Percentiles rank a stretch among this genome's conserved stretches.
Evolutionary conservation across 2,888 invertebrate species (phyloP).

Genomic region (Gymnosoma rotundatum): DNA sequence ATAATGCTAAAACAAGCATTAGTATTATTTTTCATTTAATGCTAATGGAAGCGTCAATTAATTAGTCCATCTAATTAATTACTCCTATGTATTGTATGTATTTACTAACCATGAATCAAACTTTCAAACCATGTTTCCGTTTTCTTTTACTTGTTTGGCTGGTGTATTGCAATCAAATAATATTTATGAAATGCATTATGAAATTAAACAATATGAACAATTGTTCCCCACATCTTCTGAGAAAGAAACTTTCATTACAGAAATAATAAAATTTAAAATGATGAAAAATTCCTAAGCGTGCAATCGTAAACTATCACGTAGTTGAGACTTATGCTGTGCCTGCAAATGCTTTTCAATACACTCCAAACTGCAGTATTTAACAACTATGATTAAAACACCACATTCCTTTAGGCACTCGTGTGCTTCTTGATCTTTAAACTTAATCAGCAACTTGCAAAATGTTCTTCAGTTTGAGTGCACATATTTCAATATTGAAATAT

Average conservation of each 20-base stretch:
- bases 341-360: conserved; percentile 12
- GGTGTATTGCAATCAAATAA: no score
- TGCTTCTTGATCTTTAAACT: background rate
- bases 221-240: background rate
- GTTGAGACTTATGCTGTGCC: background rate
- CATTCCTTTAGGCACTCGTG: background rate
- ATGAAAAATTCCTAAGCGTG: conserved; percentile 12
- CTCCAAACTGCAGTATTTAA: conserved; percentile 6
- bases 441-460: background rate
- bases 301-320: conserved; percentile 22
- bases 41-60: no score
- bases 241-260: background rate
- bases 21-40: no score
- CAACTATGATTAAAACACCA: conserved; percentile 8
- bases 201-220: background rate
- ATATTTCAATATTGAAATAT: no score
- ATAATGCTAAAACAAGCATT: no score
- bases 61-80: no score
- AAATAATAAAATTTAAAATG: conserved; percentile 22
- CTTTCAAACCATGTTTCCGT: no score
- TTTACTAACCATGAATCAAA: no score
- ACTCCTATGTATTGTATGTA: no score
- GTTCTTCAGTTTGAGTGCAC: no score
- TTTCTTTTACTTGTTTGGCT: no score
- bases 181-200: background rate